These are phyloP conservation scores for Paracyclopina nana DNA, from an alignment of 1,140 invertebrate genomes.

Conservation along the genomic window DNA sequence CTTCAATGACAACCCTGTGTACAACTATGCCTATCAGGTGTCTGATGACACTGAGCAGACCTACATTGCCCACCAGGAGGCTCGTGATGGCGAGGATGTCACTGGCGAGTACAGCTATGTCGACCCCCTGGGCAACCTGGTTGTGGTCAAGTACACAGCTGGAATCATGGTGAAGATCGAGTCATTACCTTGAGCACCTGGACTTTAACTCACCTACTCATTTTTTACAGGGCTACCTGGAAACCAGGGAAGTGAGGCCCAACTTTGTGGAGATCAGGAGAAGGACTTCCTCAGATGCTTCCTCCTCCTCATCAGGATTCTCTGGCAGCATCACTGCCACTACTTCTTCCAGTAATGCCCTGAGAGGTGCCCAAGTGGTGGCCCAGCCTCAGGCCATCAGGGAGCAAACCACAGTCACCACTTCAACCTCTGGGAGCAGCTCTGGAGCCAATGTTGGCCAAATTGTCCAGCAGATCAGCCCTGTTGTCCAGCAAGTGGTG, in stretches of 20 bases:
- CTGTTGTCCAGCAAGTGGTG: too few species aligned
- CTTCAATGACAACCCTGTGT: slow-evolving; percentile 10
- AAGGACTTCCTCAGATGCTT: background rate
- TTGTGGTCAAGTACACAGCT: slow-evolving; percentile 9
- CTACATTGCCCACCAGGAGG: slow-evolving; percentile 12
- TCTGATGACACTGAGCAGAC: background rate
- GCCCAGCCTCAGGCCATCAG: too few species aligned
- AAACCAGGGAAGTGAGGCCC: too few species aligned
- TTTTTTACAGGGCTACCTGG: too few species aligned
- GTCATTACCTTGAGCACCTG: background rate
- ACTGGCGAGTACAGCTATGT: slow-evolving; percentile 9
- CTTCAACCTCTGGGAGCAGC: too few species aligned
- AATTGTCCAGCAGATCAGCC: too few species aligned
- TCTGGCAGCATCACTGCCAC: too few species aligned
- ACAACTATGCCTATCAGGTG: slow-evolving; percentile 8
- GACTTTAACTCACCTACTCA: background rate
- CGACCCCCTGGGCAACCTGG: slow-evolving; percentile 8
- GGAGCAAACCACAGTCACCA: too few species aligned
- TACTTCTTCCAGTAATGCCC: too few species aligned
- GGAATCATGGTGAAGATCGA: slow-evolving; percentile 1
- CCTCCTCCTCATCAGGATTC: too few species aligned
- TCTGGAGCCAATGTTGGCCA: too few species aligned
- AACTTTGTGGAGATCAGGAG: background rate
- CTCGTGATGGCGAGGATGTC: slow-evolving; percentile 6
- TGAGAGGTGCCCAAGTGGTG: too few species aligned